phyloP scores from a whole-genome alignment of 2,113 vertebrate species.

The Oryzias curvinotus region DNA sequence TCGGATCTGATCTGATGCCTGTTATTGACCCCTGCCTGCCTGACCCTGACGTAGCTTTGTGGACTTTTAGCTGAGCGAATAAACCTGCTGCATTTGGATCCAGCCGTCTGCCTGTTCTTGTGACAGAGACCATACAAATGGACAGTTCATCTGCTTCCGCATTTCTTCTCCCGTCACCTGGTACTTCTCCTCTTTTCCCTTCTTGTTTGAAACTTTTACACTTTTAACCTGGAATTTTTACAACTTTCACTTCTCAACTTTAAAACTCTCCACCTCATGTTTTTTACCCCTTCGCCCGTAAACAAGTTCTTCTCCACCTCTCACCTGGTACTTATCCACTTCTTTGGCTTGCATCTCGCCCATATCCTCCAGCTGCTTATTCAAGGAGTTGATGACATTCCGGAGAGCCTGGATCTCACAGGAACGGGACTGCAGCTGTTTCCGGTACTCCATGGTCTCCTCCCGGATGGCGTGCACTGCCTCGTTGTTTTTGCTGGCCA shows the following conservation, averaged over 20 bases:
- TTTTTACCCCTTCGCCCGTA: too few species aligned
- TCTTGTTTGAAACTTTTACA: too few species aligned
- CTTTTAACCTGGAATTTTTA: too few species aligned
- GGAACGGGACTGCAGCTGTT: conserved; percentile 79
- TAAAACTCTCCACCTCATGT: too few species aligned
- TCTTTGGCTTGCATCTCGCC: conserved; percentile 81
- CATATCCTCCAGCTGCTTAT: conserved; percentile 79
- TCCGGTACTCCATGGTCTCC: conserved; percentile 84
- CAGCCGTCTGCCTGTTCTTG: too few species aligned
- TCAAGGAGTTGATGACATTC: conserved; percentile 80
- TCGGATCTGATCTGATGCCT: too few species aligned
- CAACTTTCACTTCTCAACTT: too few species aligned
- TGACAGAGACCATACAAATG: neutral
- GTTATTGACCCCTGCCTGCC: too few species aligned
- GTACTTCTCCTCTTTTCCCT: conserved; percentile 1
- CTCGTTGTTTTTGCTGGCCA: conserved; percentile 79
- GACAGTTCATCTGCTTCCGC: neutral
- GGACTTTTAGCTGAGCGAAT: too few species aligned
- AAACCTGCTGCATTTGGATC: too few species aligned
- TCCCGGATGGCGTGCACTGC: conserved; percentile 81
- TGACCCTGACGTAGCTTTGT: too few species aligned
- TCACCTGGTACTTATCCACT: conserved; percentile 81
- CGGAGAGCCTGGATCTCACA: conserved; percentile 81
- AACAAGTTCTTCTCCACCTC: neutral
- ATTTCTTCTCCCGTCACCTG: conserved; percentile 67